Percentiles rank a stretch among this genome's conserved stretches.
These are phyloP conservation scores for Pristiophorus japonicus DNA, from an alignment of 2,113 vertebrate species.

Conservation along the genomic window DNA sequence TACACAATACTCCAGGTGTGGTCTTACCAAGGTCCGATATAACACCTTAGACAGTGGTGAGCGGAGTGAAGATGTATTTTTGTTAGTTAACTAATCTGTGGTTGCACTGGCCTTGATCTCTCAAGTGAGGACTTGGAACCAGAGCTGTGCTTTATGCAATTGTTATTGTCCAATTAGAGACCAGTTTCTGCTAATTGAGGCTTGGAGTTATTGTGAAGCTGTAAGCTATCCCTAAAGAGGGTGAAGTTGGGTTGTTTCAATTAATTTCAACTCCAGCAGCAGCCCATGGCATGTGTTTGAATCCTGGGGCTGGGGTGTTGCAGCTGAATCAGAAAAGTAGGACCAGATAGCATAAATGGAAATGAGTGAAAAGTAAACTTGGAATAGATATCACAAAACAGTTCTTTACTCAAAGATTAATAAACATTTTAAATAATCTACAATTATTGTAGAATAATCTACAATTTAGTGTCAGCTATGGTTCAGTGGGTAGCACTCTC, in stretches of 20 bases:
- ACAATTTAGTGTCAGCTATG: too few species aligned
- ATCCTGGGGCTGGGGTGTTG: neutral
- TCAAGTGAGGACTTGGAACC: neutral
- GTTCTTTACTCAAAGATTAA: neutral
- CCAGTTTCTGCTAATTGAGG: neutral
- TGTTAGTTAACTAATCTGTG: neutral
- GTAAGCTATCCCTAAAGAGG: neutral
- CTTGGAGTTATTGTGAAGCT: neutral
- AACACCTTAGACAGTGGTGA: neutral
- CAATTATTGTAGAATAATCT: too few species aligned
- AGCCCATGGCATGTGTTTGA: neutral
- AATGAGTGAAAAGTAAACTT: neutral
- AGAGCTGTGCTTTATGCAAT: too few species aligned
- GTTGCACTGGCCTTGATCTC: neutral
- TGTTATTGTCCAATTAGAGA: neutral
- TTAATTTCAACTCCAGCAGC: neutral
- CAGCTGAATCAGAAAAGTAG: neutral
- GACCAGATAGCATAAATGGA: neutral
- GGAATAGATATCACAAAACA: too few species aligned
- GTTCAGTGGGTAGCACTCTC: too few species aligned
- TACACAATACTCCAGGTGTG: too few species aligned
- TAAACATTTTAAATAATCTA: neutral
- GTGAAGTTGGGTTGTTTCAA: neutral
- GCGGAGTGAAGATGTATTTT: neutral
- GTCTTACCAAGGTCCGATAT: too few species aligned